phyloP scores from a whole-genome alignment of 2,113 vertebrate species.

The Apaloderma vittatum region DNA sequence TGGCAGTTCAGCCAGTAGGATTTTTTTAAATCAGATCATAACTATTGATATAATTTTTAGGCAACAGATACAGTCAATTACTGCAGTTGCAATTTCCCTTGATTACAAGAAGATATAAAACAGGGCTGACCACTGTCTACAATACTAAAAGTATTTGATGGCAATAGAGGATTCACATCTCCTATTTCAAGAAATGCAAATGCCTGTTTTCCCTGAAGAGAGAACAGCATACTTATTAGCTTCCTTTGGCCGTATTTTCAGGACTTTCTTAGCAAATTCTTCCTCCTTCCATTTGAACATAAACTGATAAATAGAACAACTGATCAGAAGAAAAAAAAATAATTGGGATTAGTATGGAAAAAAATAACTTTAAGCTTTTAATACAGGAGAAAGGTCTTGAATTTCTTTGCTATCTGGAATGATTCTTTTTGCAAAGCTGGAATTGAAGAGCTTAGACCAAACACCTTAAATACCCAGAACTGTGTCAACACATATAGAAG shows the following conservation, averaged over 20 bases:
- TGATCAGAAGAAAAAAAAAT: not conserved
- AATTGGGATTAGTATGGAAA: not conserved
- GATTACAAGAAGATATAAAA: not conserved
- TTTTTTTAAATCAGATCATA: slow-evolving; percentile 25
- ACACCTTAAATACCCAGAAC: slow-evolving; percentile 5
- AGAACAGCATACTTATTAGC: not conserved
- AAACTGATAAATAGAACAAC: not conserved
- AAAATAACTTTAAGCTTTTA: not conserved
- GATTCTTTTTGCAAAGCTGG: not conserved
- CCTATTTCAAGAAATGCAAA: not conserved
- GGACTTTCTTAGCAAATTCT: not conserved
- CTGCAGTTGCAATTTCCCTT: not conserved
- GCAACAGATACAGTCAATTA: not conserved
- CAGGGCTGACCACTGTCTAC: not conserved
- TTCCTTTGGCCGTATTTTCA: not conserved
- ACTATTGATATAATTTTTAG: not conserved
- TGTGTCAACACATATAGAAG: slow-evolving; percentile 7
- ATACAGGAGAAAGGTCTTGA: not conserved
- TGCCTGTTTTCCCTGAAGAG: not conserved
- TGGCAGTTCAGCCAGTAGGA: not conserved
- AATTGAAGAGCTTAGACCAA: not conserved
- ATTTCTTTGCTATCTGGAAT: not conserved
- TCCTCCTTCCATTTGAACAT: not conserved
- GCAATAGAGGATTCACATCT: not conserved
- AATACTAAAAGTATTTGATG: not conserved